phyloP scores from a whole-genome alignment of 2,113 vertebrate genomes.

The Melierax canorus region DNA sequence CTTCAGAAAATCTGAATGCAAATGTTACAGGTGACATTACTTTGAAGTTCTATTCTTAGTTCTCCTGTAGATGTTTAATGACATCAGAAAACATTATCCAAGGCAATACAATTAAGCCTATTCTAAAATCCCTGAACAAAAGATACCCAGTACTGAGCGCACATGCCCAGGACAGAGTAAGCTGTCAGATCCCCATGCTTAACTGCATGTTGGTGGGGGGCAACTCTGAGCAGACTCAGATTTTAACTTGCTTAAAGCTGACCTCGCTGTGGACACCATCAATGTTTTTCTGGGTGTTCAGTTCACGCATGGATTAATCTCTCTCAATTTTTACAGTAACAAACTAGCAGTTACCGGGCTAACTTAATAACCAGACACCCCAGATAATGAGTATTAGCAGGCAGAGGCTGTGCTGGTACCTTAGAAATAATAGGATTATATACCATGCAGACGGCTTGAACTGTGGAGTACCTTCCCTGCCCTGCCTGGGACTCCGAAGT shows the following conservation, averaged over 20 bases:
- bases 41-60: constrained; percentile 52
- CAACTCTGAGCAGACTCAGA: background rate
- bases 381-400: background rate
- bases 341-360: background rate
- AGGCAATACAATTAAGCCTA: constrained; percentile 30
- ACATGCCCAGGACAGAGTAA: background rate
- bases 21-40: constrained; percentile 49
- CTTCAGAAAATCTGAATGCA: background rate
- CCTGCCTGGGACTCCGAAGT: background rate
- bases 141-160: background rate
- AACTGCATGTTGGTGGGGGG: rapidly evolving
- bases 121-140: constrained; percentile 36
- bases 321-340: background rate
- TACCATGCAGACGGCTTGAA: background rate
- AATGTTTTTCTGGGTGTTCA: background rate
- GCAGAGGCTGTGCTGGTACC: background rate
- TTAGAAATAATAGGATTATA: background rate
- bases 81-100: constrained; percentile 26
- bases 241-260: background rate
- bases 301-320: background rate
- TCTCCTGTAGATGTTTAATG: background rate
- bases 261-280: background rate
- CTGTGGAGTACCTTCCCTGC: background rate
- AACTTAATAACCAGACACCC: background rate
- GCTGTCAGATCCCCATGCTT: background rate